Percentiles rank a stretch among this genome's conserved stretches.
phyloP scores from a whole-genome alignment of 2,113 vertebrate genomes.

The Uropsilus gracilis region DNA sequence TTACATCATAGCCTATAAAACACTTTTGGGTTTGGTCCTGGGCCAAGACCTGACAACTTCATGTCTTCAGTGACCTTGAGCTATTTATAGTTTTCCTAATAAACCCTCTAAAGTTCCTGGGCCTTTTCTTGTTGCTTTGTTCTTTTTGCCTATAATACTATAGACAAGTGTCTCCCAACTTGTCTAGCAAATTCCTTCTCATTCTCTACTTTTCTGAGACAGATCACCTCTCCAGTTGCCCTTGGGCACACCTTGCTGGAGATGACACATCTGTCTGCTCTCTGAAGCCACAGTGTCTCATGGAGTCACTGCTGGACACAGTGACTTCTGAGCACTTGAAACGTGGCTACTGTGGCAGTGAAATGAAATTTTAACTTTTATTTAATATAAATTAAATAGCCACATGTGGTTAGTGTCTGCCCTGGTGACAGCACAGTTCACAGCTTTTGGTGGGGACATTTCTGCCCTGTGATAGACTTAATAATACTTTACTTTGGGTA shows the following conservation, averaged over 20 bases:
- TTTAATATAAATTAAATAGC: constrained; percentile 3
- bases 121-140: not conserved
- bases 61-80: not conserved
- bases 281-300: not conserved
- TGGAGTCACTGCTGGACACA: not conserved
- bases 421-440: not conserved
- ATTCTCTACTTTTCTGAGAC: not conserved
- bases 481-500: constrained; percentile 22
- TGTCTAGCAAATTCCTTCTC: constrained; percentile 6
- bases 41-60: not conserved
- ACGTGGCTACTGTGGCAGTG: not conserved
- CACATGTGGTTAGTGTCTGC: not conserved
- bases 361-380: not conserved
- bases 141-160: not conserved
- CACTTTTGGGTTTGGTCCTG: not conserved
- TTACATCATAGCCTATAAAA: not conserved
- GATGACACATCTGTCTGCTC: not conserved
- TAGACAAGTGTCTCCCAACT: not conserved
- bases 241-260: not conserved
- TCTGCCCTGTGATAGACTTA: not conserved
- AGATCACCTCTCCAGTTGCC: not conserved
- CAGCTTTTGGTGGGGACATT: not conserved
- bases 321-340: not conserved
- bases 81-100: constrained; percentile 25
- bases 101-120: not conserved